Base-by-base conservation (phyloP, 2,888 invertebrate species). In the Dione juno region DNA sequence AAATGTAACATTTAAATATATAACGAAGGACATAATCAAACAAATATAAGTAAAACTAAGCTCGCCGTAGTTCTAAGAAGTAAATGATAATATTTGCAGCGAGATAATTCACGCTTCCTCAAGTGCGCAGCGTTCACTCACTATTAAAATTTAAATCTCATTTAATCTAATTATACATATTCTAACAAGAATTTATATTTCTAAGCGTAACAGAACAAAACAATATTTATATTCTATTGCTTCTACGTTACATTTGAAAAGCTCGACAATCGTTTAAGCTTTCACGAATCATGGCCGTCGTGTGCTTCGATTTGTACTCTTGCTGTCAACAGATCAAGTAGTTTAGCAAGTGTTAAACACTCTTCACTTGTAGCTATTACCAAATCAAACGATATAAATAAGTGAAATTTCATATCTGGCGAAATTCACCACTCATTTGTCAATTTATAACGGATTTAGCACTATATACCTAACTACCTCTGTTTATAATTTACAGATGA, bases 181-280 rank as follows among this genome's bases (percentile, higher is more conserved):
- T 64, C 21, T 66, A 54, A 66, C n/a, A 40, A 21, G 59, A 61
- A 41, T 43, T 59, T 28, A 59, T 43, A 45, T 0, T 61, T 61
- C 43, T 43, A 61, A 43, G 43, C 28, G 10, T 43, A 61, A 61
- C 10, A n/a, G n/a, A 21, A 43, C 41, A 19, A 63, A 28, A 35
- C 48, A 63, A 63, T 35, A 63, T 28, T 70, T 67, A 65, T 67
- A 67, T 66, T 65, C 70, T 52, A 48, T 70, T 64, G 66, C 66
- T 71, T 64, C 67, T 67, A 75, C 70, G 21, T 61, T 43, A 61
- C 21, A 9, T 43, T 61, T 28, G 69, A 76, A 73, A 75, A 76
- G 81, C 83, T 82, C 82, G 81, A 82, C 81, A 82, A 81, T 80
- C 83, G 84, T 87, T 90, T 90, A 90, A 90, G 89, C 89, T 90